Evolutionary conservation across 2,888 invertebrate genomes (phyloP), one percentile per base, ranked within the genome.

Genomic region (Lycocerus yunnanus): DNA sequence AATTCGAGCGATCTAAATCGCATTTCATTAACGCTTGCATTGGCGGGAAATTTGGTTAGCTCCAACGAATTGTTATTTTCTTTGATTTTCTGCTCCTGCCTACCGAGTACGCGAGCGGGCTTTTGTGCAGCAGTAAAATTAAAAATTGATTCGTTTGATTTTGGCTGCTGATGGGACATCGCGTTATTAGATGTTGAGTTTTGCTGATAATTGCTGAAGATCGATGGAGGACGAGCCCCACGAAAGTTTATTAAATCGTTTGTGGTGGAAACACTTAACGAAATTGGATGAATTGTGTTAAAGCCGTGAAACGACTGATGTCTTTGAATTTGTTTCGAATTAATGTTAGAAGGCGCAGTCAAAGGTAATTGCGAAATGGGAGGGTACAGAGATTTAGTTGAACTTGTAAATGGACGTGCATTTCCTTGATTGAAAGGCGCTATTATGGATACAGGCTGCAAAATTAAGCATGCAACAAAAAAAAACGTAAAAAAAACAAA

Each of bases 361-460:
- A 68, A 24, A 9, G 60, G 66, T 58, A 69, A 14, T 43, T 59
- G 69, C 27, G 74, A 18, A 58, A 21, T 73, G 14, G 71, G 14
- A 14, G 75, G 69, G 21, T 66, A n/a, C 20, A 73, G 67, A 79
- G 78, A 77, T 68, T 73, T 78, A 66, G 76, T 66, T 59, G 70
- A 66, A 71, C 69, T 58, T 68, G 68, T 78, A 81, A 76, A 66
- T 65, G 69, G 74, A 79, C 75, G 79, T 74, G 60, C 14, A 66
- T 78, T 78, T 77, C 79, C 83, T 80, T 86, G 87, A 75, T 84
- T 83, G 79, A 86, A 86, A 76, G 88, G 87, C 88, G 92, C 92
- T 91, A 90, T 89, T 85, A 89, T 87, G 85, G 89, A 90, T 85
- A 90, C 88, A 83, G 89, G 89, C 89, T 89, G 89, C 84, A 88